phyloP scores from a whole-genome alignment of 2,113 vertebrate genomes.

The Zonotrichia leucophrys region DNA sequence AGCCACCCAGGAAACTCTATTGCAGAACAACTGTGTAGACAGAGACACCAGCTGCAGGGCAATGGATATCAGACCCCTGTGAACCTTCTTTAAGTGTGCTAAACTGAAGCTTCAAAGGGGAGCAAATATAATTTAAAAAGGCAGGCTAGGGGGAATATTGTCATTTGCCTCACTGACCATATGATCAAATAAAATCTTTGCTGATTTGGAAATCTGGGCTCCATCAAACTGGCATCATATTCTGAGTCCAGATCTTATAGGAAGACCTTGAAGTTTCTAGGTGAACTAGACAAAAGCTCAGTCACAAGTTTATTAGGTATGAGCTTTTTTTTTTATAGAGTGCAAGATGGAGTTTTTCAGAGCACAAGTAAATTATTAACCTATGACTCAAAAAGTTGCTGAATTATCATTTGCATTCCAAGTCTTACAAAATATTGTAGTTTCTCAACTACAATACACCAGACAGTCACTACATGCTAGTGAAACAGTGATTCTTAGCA shows the following conservation, averaged over 20 bases:
- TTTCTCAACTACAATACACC: background rate
- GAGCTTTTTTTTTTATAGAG: background rate
- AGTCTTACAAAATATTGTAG: background rate
- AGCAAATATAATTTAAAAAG: background rate
- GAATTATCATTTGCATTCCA: background rate
- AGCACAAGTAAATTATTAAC: background rate
- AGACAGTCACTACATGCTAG: background rate
- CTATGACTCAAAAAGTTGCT: background rate
- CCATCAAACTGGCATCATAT: background rate
- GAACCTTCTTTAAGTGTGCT: background rate
- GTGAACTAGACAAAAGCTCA: background rate
- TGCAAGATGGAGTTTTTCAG: background rate
- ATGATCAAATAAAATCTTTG: background rate
- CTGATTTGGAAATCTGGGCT: background rate
- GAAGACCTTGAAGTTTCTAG: background rate
- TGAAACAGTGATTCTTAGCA: background rate
- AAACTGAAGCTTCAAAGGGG: background rate
- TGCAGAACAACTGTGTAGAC: fast-evolving
- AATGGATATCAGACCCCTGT: background rate
- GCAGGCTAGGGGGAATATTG: background rate
- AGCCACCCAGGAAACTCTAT: background rate
- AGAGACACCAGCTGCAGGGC: background rate
- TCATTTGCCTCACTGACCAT: background rate
- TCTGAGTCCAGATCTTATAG: background rate
- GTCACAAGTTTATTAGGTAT: background rate